phyloP scores from a whole-genome alignment of 2,888 invertebrate genomes.

The Tuberolachnus salignus region DNA sequence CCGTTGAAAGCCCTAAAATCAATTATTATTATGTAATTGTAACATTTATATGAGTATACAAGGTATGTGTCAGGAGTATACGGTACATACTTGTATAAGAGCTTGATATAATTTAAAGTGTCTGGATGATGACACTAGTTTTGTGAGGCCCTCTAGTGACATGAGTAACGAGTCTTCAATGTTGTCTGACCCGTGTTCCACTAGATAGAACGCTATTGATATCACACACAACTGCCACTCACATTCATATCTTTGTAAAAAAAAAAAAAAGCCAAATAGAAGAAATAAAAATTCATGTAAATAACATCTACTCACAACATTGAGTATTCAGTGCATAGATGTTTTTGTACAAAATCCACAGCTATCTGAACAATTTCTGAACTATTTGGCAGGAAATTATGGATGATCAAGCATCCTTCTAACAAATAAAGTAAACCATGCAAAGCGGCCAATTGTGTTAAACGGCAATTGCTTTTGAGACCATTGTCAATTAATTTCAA shows the following conservation, averaged over 20 bases:
- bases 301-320: conserved; percentile 38
- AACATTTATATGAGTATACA: neutral
- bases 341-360: conserved; percentile 55
- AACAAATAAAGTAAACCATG: conserved; percentile 73
- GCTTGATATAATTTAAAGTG: conserved; percentile 58
- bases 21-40: neutral
- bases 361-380: conserved; percentile 49
- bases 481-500: conserved; percentile 65
- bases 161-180: conserved; percentile 52
- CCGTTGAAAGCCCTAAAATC: conserved; percentile 47
- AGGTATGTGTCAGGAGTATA: neutral
- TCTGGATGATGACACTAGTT: conserved; percentile 57
- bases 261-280: neutral
- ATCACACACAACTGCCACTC: conserved; percentile 66
- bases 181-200: conserved; percentile 67
- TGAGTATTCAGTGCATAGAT: conserved; percentile 51
- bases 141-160: conserved; percentile 57
- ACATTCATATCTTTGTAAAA: conserved; percentile 34
- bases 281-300: no score
- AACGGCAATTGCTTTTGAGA: conserved; percentile 70
- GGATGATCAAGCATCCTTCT: conserved; percentile 63
- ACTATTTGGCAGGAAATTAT: conserved; percentile 26
- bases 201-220: conserved; percentile 76
- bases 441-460: conserved; percentile 70
- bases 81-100: conserved; percentile 58